Evolutionary conservation across 2,797 vertebrate genomes (phyloP), one percentile per base, ranked within the genome.

Genomic region (Parotocinclus haroldoi): DNA sequence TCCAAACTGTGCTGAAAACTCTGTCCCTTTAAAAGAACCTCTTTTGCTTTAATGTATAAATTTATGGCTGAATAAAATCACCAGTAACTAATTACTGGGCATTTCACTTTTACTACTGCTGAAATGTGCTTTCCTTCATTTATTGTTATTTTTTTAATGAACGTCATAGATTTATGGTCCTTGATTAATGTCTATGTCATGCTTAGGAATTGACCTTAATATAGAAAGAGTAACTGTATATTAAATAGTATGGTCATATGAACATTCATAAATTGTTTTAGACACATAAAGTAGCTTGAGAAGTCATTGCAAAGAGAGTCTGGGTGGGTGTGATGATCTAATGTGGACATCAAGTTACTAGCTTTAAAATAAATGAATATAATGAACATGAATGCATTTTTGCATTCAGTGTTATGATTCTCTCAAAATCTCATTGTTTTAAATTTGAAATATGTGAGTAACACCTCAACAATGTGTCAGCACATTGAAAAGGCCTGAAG

Each of bases 31-130:
- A 74, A 66, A n/a, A 57, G 11, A 44, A 17, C 45, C 13, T 57
- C 10, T 67, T 70, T 14, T 45, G 58, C 53, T 64, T 68, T 71
- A 40, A 54, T 48, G 50, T 64, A 64, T 38, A 48, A 46, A 69
- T 64, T n/a, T 39, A 10, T 50, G 11, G 42, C 63, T 19, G 2
- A 63, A n/a, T 65, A 36, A 4, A 10, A 42, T 61, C 45, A 57
- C 55, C 52, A 40, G 1, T 65, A 48, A 61, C 10, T 12, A 59
- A 27, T 18, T 38, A 44, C 17, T 42, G 63, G 45, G 38, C 11
- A 16, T 45, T 44, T 71, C 14, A 52, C 12, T 48, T 46, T 59
- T 55, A 10, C 36, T 16, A 17, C 55, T 66, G 49, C 44, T 55
- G 12, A 55, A 38, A 48, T 50, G 50, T 71, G 69, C 57, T 66